These are phyloP conservation scores for Alexandromys fortis DNA, from an alignment of 2,113 vertebrate species.

Conservation along the genomic window DNA sequence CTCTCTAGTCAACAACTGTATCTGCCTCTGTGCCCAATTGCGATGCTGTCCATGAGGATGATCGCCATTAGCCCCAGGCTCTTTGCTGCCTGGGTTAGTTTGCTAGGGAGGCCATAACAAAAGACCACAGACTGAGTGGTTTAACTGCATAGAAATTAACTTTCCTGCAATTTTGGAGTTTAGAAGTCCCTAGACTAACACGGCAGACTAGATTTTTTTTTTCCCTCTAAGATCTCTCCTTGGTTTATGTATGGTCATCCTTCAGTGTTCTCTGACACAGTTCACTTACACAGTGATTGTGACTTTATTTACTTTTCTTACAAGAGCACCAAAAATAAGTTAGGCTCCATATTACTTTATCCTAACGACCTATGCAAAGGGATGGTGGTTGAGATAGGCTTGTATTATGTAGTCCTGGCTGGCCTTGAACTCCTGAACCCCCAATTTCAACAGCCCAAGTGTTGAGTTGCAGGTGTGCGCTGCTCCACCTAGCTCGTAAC, in stretches of 20 bases:
- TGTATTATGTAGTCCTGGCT: not conserved
- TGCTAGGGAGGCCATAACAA: not conserved
- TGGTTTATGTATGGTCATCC: not conserved
- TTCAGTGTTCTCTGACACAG: not conserved
- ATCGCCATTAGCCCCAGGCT: not conserved
- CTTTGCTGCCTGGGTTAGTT: not conserved
- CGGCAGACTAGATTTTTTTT: not conserved
- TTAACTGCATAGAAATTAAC: not conserved
- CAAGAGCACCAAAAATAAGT: not conserved
- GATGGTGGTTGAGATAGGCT: not conserved
- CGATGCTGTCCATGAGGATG: not conserved
- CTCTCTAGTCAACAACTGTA: not conserved
- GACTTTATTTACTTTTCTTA: not conserved
- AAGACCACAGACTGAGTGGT: not conserved
- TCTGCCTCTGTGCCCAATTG: not conserved
- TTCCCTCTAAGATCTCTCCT: not conserved
- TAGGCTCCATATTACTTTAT: not conserved
- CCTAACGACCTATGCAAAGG: not conserved
- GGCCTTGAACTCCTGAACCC: not conserved
- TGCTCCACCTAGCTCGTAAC: not conserved
- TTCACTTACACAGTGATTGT: not conserved
- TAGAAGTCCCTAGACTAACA: not conserved
- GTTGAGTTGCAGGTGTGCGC: not conserved
- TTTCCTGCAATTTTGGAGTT: conserved; percentile 1
- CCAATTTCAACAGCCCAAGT: not conserved